Conservation (phyloP, 2,888 invertebrate genomes). For the Phalera bucephala region DNA sequence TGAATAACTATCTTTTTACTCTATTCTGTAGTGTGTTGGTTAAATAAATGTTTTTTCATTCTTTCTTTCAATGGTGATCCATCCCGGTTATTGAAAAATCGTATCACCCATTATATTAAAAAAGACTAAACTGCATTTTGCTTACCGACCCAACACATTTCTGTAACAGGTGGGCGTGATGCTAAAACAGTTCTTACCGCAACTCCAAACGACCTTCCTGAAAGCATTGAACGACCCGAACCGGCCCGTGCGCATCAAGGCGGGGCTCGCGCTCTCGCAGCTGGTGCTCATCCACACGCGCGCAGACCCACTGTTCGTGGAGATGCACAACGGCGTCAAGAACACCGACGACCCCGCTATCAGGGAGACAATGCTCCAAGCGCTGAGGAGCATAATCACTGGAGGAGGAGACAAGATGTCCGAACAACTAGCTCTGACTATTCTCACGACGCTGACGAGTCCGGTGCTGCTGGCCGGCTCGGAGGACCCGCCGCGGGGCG, state of each 20-base stretch:
- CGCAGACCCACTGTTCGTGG: constrained; percentile 97
- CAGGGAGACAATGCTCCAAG: constrained; percentile 96
- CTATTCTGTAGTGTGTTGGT: too few species aligned
- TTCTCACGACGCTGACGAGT: constrained; percentile 86
- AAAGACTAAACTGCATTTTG: too few species aligned
- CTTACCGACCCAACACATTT: too few species aligned
- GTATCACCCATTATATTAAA: too few species aligned
- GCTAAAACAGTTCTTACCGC: constrained; percentile 98
- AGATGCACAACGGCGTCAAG: constrained; percentile 94
- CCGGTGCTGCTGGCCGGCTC: constrained; percentile 85
- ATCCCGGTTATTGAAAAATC: too few species aligned
- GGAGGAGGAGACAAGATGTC: constrained; percentile 96
- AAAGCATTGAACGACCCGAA: constrained; percentile 96
- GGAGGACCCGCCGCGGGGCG: constrained; percentile 91
- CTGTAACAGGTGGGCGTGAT: constrained; percentile 95
- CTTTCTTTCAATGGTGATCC: too few species aligned
- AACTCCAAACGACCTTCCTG: constrained; percentile 98
- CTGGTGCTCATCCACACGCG: constrained; percentile 96
- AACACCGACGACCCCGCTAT: constrained; percentile 92
- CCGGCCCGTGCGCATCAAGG: constrained; percentile 93
- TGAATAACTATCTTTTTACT: too few species aligned
- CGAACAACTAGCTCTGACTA: constrained; percentile 88
- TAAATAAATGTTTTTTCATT: too few species aligned
- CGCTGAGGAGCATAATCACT: constrained; percentile 91
- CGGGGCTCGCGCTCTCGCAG: constrained; percentile 93